Evolutionary conservation across 1,140 invertebrate genomes (phyloP), one percentile per base, ranked within the genome.

Genomic region (Dolichoris vasculosae): DNA sequence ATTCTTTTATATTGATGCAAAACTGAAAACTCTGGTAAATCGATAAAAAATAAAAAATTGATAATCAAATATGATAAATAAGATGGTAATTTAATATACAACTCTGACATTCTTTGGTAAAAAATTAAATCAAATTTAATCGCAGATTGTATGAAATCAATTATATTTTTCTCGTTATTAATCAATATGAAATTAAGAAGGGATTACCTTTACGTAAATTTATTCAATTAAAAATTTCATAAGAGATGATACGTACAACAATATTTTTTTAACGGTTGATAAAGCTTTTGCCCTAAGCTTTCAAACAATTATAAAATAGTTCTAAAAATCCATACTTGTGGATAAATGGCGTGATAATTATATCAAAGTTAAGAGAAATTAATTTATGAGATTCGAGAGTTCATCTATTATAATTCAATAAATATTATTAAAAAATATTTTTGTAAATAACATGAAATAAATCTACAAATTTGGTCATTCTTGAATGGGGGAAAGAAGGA

Each of bases 121-220:
- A 64, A 64, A 64, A 30, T 30, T 64, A 64, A 64, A 64, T 64
- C 15, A 64, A 64, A 64, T 4, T 64, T 64, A 69, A 35, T 69
- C 32, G 30, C 38, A 69, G 30, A 69, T 32, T 69, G 1, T 69
- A 32, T 32, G 30, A n/a, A n/a, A n/a, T 69, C 64, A 69, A 69
- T 15, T 30, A 69, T 3, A 69, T 69, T 69, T 35, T 35, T 69
- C 17, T 46, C 38, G 7, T 32, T 69, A 69, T 20, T 40, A 40
- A 38, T 71, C 35, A 35, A 40, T 40, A 40, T 71, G 67, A 20
- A 71, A 71, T 71, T 71, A 71, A 40, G 35, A 71, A 71, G 38
- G 67, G 40, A 71, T 71, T 71, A 71, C 35, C 35, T 69, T 69
- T 69, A 69, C 30, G 64, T 11, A 71, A 71, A 71, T 71, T 71